A percentile compares a stretch with the other conserved stretches of the same genome.
These are phyloP conservation scores for Myrmophylax atrothorax DNA, from an alignment of 2,113 vertebrate species.

Conservation along the genomic window DNA sequence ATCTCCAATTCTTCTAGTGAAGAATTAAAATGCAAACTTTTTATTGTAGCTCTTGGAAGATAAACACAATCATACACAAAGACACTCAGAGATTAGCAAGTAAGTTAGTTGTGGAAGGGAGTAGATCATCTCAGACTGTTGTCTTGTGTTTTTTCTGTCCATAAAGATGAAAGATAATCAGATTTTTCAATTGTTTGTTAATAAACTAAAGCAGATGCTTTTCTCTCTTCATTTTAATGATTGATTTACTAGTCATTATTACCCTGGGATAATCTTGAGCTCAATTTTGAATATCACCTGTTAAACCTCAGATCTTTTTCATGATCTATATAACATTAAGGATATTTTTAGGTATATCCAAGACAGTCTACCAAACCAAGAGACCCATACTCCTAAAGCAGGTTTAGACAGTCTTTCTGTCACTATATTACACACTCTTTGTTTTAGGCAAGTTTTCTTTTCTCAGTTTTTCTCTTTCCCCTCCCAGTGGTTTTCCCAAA, in stretches of 20 bases:
- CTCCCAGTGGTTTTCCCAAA: slow-evolving; percentile 33
- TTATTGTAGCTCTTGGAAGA: not conserved
- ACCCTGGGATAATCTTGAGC: not conserved
- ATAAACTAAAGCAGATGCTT: not conserved
- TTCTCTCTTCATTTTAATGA: not conserved
- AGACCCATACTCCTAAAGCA: not conserved
- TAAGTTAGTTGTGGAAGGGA: not conserved
- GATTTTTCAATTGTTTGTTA: not conserved
- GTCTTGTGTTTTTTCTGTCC: not conserved
- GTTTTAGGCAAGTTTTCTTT: not conserved
- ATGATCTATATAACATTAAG: not conserved
- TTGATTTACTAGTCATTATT: not conserved
- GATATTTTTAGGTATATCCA: not conserved
- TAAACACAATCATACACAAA: not conserved
- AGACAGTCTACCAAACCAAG: not conserved
- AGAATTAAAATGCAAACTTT: not conserved
- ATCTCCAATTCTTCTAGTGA: not conserved
- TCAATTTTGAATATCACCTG: not conserved
- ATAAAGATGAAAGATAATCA: not conserved
- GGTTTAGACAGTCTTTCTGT: not conserved
- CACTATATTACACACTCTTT: not conserved
- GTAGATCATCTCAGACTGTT: not conserved
- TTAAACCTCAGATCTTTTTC: not conserved
- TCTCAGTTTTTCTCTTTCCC: not conserved
- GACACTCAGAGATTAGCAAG: not conserved